phyloP scores from a whole-genome alignment of 2,113 vertebrate genomes.

The Macroglossus sobrinus region DNA sequence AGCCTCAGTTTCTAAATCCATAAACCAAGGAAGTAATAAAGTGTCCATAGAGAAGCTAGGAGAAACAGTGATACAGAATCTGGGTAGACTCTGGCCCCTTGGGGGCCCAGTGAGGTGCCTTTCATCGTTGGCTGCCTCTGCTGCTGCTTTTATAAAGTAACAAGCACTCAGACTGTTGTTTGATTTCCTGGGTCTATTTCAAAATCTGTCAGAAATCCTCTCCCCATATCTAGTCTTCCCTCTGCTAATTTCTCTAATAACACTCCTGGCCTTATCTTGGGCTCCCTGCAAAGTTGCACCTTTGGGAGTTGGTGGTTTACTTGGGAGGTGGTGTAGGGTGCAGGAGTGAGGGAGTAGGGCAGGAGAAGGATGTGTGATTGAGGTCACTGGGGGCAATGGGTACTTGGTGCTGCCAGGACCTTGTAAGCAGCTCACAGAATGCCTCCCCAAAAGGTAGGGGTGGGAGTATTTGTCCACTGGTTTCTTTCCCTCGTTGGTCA shows the following conservation, averaged over 20 bases:
- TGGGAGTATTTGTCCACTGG: background rate
- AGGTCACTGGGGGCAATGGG: fast-evolving
- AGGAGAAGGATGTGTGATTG: background rate
- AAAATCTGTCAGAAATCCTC: background rate
- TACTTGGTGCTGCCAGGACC: background rate
- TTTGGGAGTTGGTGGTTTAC: background rate
- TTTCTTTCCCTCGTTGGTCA: background rate
- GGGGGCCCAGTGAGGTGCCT: fast-evolving
- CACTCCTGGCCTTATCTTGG: background rate
- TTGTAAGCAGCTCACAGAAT: background rate
- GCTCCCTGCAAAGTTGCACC: background rate
- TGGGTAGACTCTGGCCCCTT: background rate
- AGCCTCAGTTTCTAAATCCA: background rate
- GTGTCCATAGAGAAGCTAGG: background rate
- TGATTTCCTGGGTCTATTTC: background rate
- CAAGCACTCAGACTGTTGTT: fast-evolving
- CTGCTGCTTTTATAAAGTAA: background rate
- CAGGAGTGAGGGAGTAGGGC: background rate
- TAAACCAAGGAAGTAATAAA: background rate
- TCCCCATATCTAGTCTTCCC: fast-evolving
- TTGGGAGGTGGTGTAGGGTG: background rate
- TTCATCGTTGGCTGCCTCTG: fast-evolving
- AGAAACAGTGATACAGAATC: fast-evolving
- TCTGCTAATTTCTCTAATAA: background rate
- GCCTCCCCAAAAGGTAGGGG: background rate